phyloP scores from a whole-genome alignment of 1,140 invertebrate genomes.

The Oreohelix idahoensis region DNA sequence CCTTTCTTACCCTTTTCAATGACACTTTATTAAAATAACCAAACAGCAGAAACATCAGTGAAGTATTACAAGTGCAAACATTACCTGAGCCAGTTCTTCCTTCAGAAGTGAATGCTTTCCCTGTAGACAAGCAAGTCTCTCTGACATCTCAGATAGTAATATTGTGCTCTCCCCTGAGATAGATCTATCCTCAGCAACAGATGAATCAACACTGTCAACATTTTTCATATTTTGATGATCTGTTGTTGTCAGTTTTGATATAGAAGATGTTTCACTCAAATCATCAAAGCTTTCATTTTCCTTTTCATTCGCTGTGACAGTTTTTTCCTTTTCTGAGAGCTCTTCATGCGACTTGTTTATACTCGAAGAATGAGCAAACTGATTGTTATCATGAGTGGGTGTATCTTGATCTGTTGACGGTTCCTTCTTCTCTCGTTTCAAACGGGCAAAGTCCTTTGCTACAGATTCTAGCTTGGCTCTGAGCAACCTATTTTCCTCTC shows the following conservation, averaged over 20 bases:
- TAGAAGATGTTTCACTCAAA: slow-evolving; percentile 37
- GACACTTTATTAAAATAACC: too few species aligned
- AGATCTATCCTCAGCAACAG: slow-evolving; percentile 16
- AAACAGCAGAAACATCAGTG: too few species aligned
- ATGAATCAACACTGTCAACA: slow-evolving; percentile 36
- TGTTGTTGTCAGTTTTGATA: neutral
- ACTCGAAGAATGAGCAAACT: slow-evolving; percentile 14
- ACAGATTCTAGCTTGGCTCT: slow-evolving; percentile 85
- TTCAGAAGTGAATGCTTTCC: slow-evolving; percentile 17
- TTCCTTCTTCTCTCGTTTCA: slow-evolving; percentile 87
- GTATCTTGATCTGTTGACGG: slow-evolving; percentile 82
- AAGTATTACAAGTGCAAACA: too few species aligned
- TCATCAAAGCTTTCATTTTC: slow-evolving; percentile 41
- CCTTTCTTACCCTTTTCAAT: too few species aligned
- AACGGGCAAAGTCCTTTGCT: slow-evolving; percentile 83
- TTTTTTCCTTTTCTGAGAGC: slow-evolving; percentile 16
- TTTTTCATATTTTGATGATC: slow-evolving; percentile 67
- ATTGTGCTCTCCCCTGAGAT: neutral
- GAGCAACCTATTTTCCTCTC: slow-evolving; percentile 88
- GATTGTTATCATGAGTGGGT: slow-evolving; percentile 41
- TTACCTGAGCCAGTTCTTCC: slow-evolving; percentile 23
- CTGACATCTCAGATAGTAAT: neutral
- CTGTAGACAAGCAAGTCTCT: neutral
- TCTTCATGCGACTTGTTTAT: slow-evolving; percentile 19
- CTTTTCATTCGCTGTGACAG: slow-evolving; percentile 11